Base-by-base conservation (phyloP, 2,113 vertebrate species). In the Alethe diademata region DNA sequence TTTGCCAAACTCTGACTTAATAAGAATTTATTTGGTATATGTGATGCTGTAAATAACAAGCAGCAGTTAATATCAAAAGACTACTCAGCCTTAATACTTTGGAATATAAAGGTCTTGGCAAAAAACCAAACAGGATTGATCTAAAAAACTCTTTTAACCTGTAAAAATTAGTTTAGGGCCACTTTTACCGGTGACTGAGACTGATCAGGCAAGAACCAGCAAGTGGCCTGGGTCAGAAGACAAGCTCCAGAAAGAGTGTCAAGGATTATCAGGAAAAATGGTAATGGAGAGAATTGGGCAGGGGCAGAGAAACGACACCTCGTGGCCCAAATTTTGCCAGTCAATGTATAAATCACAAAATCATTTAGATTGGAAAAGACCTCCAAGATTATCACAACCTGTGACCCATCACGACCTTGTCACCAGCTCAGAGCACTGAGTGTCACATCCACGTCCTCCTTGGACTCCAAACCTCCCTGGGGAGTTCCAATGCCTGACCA, bases 391-490 rank as follows among this genome's bases (percentile, higher is more conserved):
- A 58, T 11, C 16, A 12, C 61, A 75, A 40, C 4, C 29, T 35
- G 19, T 15, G 47, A 22, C 29, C 7, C 6, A 12, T 26, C 24
- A 38, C 4, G 19, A 67, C 54, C 70, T 40, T 26, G 61, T 47
- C 53, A 8, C 13, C n/a, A 53, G n/a, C 19, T 5, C 67, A 51
- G 60, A 38, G 48, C 65, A 12, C 43, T 9, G 20, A 43, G 47
- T 20, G 38, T 3, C 45, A 47, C 6, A 0, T 45, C 24, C 36
- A 60, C 31, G 1, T 11, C 0, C 47, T 14, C n/a, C 53, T 0
- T 47, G 61, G 24, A 45, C 38, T 29, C 15, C 76, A 73, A 13
- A 4, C 15, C 19, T 33, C 56, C 28, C 36, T 19, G 47, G 8
- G 20, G 5, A 67, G 28, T 20, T 45, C 45, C 45, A 60, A 17